Evolutionary conservation across 2,797 vertebrate genomes (phyloP), one percentile per base, ranked within the genome.

Genomic region (Siniperca obscura): DNA sequence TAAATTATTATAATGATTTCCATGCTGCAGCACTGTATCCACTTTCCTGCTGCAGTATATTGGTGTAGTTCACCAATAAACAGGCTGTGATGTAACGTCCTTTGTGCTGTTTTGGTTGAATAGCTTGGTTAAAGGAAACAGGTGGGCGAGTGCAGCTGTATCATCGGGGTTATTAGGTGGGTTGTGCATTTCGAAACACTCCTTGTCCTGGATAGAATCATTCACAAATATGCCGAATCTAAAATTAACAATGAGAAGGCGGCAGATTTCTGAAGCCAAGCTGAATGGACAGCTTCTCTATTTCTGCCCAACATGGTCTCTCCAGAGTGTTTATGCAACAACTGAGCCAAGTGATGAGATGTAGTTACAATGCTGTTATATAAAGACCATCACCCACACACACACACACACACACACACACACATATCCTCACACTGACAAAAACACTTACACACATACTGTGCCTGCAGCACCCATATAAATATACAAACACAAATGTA

Each of bases 281-380:
- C 66, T 82, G 77, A 84, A 85, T 62, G 76, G 67, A 65, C 4
- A n/a, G 59, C 65, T 56, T 68, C 61, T 78, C 76, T 62, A 13
- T 75, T 70, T 85, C 65, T 81, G 67, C 36, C 56, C 38, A 13
- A 44, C 56, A 7, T 50, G 1, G 38, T 11, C 68, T 36, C 66
- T 74, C 38, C 61, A 25, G 48, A 55, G 56, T 70, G 73, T 89
- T 91, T 80, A 77, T 60, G 87, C 78, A 86, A 80, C 77, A 70
- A 8, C 77, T 70, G 80, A 70, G 74, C 60, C 30, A 13, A 82
- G 68, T 64, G 85, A 86, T 42, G 70, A 80, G 76, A 64, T 25
- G 50, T 53, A 70, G 89, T 91, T 87, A 69, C 78, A 87, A 56
- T 34, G 52, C 53, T 52, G 83, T 88, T 93, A 81, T 65, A 79